These are phyloP conservation scores for Zoanthus sansibaricus DNA, from an alignment of 92 coral and sea anemone species.

Conservation along the genomic window DNA sequence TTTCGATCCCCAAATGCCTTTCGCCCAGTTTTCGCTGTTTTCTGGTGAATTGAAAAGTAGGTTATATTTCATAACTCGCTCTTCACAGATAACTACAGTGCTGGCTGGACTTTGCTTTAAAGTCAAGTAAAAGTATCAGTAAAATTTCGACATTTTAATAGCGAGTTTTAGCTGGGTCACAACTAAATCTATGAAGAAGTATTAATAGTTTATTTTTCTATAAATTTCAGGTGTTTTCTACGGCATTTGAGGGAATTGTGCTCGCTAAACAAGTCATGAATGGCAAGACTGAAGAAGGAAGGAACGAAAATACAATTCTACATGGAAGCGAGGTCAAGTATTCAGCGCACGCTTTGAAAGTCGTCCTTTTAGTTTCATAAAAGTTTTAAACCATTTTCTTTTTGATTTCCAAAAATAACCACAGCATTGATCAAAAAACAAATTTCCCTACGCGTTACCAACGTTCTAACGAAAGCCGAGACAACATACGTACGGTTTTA, in stretches of 20 bases:
- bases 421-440: not conserved
- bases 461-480: slow-evolving; percentile 12
- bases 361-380: slow-evolving; percentile 29
- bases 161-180: slow-evolving; percentile 8
- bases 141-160: not conserved
- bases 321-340: slow-evolving; percentile 51
- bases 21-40: slow-evolving; percentile 40
- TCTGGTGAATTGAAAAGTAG: slow-evolving; percentile 49
- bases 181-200: not conserved
- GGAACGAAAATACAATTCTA: slow-evolving; percentile 36
- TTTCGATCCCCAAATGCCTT: slow-evolving; percentile 42
- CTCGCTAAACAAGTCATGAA: slow-evolving; percentile 47
- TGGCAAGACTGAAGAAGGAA: slow-evolving; percentile 37
- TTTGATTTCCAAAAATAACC: not conserved
- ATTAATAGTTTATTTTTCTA: slow-evolving; percentile 8
- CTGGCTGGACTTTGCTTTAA: slow-evolving; percentile 35
- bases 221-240: slow-evolving; percentile 32
- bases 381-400: slow-evolving; percentile 2
- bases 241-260: slow-evolving; percentile 32
- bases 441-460: not conserved
- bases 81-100: slow-evolving; percentile 41
- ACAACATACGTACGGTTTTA: slow-evolving; percentile 24
- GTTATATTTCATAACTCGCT: slow-evolving; percentile 25
- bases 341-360: slow-evolving; percentile 36
- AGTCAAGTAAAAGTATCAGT: slow-evolving; percentile 34